phyloP scores from a whole-genome alignment of 2,113 vertebrate species.

The Tachuris rubrigastra region DNA sequence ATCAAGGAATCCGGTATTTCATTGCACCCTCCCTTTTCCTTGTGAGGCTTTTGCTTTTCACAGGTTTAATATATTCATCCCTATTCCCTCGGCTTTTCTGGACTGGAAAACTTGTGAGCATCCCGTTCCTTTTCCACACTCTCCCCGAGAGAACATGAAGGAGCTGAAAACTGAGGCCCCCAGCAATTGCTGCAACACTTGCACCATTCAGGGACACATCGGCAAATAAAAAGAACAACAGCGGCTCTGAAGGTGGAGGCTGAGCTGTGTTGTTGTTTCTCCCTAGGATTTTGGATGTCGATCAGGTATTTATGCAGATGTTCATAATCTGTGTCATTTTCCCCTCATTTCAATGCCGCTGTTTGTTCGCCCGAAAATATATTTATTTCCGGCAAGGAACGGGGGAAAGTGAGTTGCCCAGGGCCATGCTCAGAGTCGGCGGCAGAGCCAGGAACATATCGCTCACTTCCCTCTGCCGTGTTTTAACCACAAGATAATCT shows the following conservation, averaged over 20 bases:
- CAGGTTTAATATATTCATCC: accelerated
- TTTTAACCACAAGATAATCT: slow-evolving; percentile 52
- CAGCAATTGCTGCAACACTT: background rate
- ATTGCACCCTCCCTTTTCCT: background rate
- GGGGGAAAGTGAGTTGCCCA: slow-evolving; percentile 24
- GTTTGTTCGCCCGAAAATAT: background rate
- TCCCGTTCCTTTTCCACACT: background rate
- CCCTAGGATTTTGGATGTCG: background rate
- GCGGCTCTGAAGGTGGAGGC: background rate
- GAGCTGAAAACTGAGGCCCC: background rate
- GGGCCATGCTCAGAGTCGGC: background rate
- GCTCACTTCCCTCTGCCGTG: background rate
- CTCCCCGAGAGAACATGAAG: background rate
- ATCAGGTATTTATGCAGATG: slow-evolving; percentile 41
- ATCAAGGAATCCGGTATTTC: background rate
- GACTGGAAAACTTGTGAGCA: background rate
- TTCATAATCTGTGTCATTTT: background rate
- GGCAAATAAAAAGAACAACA: background rate
- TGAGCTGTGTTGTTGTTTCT: background rate
- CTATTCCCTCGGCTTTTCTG: background rate
- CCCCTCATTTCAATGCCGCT: background rate
- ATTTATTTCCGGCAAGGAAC: background rate
- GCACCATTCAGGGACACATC: background rate
- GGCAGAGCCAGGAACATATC: slow-evolving; percentile 48
- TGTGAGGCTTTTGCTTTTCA: background rate